Evolutionary conservation across 1,140 invertebrate species (phyloP), one percentile per base, ranked within the genome.

Genomic region (Ptiloglossa arizonensis): DNA sequence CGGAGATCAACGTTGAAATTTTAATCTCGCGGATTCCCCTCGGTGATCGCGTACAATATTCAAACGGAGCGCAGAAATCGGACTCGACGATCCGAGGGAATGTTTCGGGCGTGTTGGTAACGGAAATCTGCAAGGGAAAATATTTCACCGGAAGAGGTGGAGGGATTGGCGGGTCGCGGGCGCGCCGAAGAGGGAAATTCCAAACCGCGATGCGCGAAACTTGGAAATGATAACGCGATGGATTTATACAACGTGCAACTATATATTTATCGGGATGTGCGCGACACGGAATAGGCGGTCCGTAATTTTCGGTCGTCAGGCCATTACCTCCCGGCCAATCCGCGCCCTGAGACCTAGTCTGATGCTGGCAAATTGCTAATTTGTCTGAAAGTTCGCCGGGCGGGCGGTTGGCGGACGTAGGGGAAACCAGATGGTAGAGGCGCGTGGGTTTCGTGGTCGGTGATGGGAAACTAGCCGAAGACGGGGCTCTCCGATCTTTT

Each of bases 351-450:
- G 70, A 63, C 15, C 81, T 64, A 75, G 77, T 56, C 77, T 80
- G 82, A 68, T 59, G 82, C 70, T 85, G 82, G 83, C 83, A 80
- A 84, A 80, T 85, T 84, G 83, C 82, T 85, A 85, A 81, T 85
- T 85, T 85, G 81, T 69, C 71, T 57, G 71, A 81, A 84, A 85
- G 68, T 84, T 84, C 29, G 57, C 29, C 67, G 56, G 63, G 41
- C 56, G 17, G 81, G 80, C 59, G 44, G 32, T 32, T 41, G 41
- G n/a, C 24, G 6, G 46, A 17, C 24, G 22, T 0, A 15, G 52
- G 13, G 57, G 41, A 19, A 17, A 8, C 22, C 27, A 35, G 52
- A 24, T 54, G 54, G 56, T 41, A 50, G 71, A 64, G 44, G 41
- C 32, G 75, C 62, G 71, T 56, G 52, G 63, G 63, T 32, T 57